Evolutionary conservation across 2,797 vertebrate species (phyloP).

Genomic region (Vespertilio murinus): DNA sequence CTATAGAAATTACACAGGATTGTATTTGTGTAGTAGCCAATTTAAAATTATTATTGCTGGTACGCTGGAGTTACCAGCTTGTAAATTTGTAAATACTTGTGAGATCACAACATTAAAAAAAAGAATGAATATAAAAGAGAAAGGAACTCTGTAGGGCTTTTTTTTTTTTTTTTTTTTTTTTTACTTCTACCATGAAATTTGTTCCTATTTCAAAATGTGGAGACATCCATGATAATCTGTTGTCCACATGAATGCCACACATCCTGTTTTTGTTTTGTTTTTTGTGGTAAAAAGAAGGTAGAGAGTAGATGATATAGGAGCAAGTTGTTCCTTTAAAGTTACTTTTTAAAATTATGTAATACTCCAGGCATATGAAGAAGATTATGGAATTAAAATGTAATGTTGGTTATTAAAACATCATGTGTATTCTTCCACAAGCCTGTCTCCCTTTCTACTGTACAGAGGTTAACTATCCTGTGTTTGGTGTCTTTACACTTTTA

Average conservation of each 20-base stretch:
- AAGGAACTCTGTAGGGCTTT: neutral
- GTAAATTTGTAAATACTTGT: neutral
- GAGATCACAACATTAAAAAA: neutral
- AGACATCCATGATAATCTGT: neutral
- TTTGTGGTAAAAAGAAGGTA: neutral
- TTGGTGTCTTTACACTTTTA: neutral
- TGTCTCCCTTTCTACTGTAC: neutral
- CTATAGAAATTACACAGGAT: neutral
- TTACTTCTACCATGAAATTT: neutral
- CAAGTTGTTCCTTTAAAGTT: neutral
- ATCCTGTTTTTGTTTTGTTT: neutral
- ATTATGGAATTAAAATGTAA: neutral
- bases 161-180: neutral
- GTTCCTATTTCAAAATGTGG: constrained; percentile 16
- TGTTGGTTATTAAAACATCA: neutral
- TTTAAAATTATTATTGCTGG: neutral
- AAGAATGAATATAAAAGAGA: neutral
- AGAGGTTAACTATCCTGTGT: neutral
- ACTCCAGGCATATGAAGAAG: neutral
- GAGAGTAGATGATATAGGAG: neutral
- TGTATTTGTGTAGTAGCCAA: neutral
- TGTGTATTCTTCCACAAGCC: neutral
- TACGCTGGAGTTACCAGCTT: neutral
- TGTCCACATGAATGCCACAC: neutral
- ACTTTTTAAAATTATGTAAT: neutral